Evolutionary conservation across 2,797 vertebrate genomes (phyloP).

Genomic region (Ispidina lecontei): DNA sequence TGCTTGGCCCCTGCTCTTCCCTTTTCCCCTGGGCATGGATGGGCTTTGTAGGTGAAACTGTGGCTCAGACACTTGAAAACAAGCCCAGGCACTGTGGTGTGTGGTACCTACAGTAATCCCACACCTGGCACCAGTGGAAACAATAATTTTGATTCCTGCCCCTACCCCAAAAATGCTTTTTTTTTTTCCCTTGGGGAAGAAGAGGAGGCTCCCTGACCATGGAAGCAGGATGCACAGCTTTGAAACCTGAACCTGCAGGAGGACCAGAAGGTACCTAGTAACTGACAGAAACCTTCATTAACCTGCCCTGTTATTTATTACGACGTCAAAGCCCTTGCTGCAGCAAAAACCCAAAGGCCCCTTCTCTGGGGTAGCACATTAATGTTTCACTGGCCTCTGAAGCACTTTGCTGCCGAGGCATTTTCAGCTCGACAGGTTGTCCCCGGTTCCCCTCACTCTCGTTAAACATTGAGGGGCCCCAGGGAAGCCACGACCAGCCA

Average conservation of each 20-base stretch:
- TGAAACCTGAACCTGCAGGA: not conserved
- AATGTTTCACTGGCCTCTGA: constrained; percentile 4
- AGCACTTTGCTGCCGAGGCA: constrained; percentile 23
- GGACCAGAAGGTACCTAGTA: not conserved
- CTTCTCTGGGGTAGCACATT: not conserved
- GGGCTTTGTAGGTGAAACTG: not conserved
- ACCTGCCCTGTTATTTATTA: constrained; percentile 22
- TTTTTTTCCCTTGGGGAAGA: not conserved
- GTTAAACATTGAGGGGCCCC: not conserved
- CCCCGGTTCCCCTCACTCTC: not conserved
- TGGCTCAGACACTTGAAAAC: not conserved
- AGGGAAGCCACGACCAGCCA: not conserved
- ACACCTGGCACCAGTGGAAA: not conserved
- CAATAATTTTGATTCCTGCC: not conserved
- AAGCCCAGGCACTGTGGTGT: not conserved
- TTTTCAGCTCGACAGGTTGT: not conserved
- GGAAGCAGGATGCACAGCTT: not conserved
- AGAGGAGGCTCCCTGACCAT: not conserved
- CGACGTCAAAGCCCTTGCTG: constrained; percentile 13
- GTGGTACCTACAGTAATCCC: not conserved
- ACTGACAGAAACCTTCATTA: not conserved
- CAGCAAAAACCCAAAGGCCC: not conserved
- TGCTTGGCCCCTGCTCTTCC: not conserved
- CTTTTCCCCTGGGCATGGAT: not conserved
- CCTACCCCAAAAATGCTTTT: not conserved